Percentiles rank a stretch among this genome's conserved stretches.
These are phyloP conservation scores for Sinopyrophorus schimmeli DNA, from an alignment of 2,888 invertebrate species.

Conservation along the genomic window DNA sequence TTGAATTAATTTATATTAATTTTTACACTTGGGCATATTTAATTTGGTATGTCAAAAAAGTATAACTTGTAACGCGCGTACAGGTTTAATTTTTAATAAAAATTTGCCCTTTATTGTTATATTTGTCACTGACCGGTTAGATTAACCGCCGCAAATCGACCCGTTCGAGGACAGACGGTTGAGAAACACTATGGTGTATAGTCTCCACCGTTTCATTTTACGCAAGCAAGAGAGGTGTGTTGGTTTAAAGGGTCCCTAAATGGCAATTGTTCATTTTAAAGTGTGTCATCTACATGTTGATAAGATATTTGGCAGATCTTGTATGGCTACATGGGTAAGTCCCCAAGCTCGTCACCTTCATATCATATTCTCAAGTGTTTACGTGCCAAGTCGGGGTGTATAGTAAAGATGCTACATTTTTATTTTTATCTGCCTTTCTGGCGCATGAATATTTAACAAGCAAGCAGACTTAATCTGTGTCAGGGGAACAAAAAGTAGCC, in stretches of 20 bases:
- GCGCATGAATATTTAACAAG: slow-evolving; percentile 64
- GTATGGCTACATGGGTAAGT: slow-evolving; percentile 20
- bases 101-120: too few species aligned
- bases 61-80: too few species aligned
- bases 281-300: slow-evolving; percentile 30
- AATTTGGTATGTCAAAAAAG: too few species aligned
- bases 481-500: slow-evolving; percentile 58
- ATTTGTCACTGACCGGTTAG: too few species aligned
- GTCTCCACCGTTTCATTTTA: slow-evolving; percentile 13
- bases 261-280: slow-evolving; percentile 27
- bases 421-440: slow-evolving; percentile 62
- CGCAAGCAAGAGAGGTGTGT: slow-evolving; percentile 13
- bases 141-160: too few species aligned
- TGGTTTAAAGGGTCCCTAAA: slow-evolving; percentile 22
- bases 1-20: too few species aligned
- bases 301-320: slow-evolving; percentile 29
- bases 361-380: slow-evolving; percentile 55
- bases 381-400: slow-evolving; percentile 50
- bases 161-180: too few species aligned
- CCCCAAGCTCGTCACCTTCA: slow-evolving; percentile 45
- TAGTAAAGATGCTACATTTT: slow-evolving; percentile 53
- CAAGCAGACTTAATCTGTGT: slow-evolving; percentile 63
- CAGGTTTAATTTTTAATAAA: too few species aligned
- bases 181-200: too few species aligned
- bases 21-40: too few species aligned